Base-by-base conservation (phyloP, 1,140 invertebrate species). In the Panulirus ornatus region DNA sequence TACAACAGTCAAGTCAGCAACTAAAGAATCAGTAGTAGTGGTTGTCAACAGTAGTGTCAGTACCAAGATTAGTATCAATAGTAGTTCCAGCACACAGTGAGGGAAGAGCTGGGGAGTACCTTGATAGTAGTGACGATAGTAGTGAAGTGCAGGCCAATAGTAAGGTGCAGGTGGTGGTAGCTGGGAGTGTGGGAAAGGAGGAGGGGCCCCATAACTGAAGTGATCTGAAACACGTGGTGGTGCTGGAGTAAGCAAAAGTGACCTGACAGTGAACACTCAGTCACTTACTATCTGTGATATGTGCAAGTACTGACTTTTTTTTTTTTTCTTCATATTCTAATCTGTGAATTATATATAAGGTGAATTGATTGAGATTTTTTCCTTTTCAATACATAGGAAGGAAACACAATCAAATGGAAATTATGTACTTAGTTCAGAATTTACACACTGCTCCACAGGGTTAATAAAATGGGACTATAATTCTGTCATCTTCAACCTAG, bases 121-220 rank as follows among this genome's bases (percentile, higher is more conserved):
- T 82, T 75, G 75, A 58, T 75, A 47, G 70, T 84, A 78, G 76
- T 76, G 30, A 44, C 76, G 66, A 73, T 90, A 73, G 75, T 84
- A 73, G 81, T 82, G 73, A 34, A 90, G 44, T 70, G 83, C 42
- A 54, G 83, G 42, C 70, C 47, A 84, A 66, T 84, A 81, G 38
- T 82, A 70, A 47, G 88, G 88, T 90, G 88, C 88, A 54, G 66
- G 54, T 71, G 66, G 79, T 73, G 75, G 54, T 3, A 22, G 75
- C 81, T 66, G 58, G n/a, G 58, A 22, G 58, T 84, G 42, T 19
- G 88, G 58, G 36, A 58, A 54, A n/a, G 79, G 34, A 81, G 87
- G 79, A 51, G 84, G 88, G 58, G 63, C 66, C n/a, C 88, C 88
- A 75, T 90, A 90, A 27, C 79, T 81, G 58, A 82, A 90, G 54